Base-by-base conservation (phyloP, 1,140 invertebrate species). In the Philaenus spumarius region DNA sequence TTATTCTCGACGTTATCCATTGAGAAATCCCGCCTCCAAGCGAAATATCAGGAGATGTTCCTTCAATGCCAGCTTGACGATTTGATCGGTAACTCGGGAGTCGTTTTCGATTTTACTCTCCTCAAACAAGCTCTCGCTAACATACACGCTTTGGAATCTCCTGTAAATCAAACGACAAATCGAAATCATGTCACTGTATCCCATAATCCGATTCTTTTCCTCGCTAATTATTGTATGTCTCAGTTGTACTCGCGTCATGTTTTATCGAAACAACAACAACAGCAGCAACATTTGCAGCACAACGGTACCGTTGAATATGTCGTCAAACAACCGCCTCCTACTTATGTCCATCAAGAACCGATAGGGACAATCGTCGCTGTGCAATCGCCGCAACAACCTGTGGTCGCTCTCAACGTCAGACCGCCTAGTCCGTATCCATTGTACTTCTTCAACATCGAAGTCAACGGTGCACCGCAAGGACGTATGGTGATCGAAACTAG, bases 401-500 rank as follows among this genome's bases (percentile, higher is more conserved):
- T 64, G 12, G 62, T 64, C 5, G 17, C 62, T 2, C 26, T 66
- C 11, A 63, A 50, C 47, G 61, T 67, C 20, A 61, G 66, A 22
- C 67, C 65, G 0, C 48, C 61, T 11, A 62, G 56, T 39, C 45
- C 63, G 3, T 85, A 84, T 68, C 86, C 86, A 1, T 73, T 87
- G 24, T 89, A 86, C 66, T 89, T 79, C 67, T 86, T 90, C 68
- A 85, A 87, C 66, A 80, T 90, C 59, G 87, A 89, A 64, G 81
- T 87, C 14, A 85, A 87, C 68, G 83, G 84, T 12, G 71, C 79
- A 17, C 78, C 80, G 0, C 78, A 82, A 55, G 90, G 89, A 1
- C 77, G 89, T 15, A 81, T 93, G 50, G 80, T 93, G 3, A 86
- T 93, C 61, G 88, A 95, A 76, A 83, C 93, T 7, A 81, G 88